Evolutionary conservation across 2,113 vertebrate genomes (phyloP).

Genomic region (Morone saxatilis): DNA sequence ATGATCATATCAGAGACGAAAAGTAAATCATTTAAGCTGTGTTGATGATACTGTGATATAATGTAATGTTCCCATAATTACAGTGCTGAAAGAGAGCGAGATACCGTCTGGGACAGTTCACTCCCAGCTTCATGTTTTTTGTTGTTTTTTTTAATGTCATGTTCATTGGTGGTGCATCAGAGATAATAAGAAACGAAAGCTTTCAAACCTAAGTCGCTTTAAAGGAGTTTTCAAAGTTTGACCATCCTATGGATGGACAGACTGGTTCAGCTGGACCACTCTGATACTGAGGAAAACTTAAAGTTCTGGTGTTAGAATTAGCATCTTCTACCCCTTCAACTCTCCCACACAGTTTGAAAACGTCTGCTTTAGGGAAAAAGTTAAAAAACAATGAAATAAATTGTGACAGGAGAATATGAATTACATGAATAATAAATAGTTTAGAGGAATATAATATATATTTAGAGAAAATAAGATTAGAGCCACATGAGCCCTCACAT

Average conservation of each 20-base stretch:
- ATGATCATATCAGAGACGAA: slow-evolving; percentile 1
- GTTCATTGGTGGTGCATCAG: not conserved
- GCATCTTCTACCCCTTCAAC: not conserved
- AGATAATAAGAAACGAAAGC: not conserved
- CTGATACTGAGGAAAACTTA: not conserved
- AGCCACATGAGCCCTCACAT: not conserved
- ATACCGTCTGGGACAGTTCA: not conserved
- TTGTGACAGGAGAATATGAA: not conserved
- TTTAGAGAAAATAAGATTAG: not conserved
- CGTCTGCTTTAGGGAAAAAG: not conserved
- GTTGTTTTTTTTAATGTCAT: too few relatives aligned
- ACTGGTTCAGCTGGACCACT: not conserved
- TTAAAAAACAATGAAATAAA: not conserved
- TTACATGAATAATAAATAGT: not conserved
- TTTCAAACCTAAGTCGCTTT: not conserved
- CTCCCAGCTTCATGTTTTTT: not conserved
- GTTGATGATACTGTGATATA: slow-evolving; percentile 13
- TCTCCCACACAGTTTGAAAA: not conserved
- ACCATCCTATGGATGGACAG: not conserved
- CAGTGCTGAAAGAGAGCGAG: not conserved
- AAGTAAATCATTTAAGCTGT: not conserved
- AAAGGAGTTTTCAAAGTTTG: not conserved
- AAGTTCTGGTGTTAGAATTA: not conserved
- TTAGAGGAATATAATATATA: not conserved
- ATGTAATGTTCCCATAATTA: slow-evolving; percentile 13